Evolutionary conservation across 1,140 invertebrate genomes (phyloP), one percentile per base, ranked within the genome.

Genomic region (Phymorhynchus buccinoides): DNA sequence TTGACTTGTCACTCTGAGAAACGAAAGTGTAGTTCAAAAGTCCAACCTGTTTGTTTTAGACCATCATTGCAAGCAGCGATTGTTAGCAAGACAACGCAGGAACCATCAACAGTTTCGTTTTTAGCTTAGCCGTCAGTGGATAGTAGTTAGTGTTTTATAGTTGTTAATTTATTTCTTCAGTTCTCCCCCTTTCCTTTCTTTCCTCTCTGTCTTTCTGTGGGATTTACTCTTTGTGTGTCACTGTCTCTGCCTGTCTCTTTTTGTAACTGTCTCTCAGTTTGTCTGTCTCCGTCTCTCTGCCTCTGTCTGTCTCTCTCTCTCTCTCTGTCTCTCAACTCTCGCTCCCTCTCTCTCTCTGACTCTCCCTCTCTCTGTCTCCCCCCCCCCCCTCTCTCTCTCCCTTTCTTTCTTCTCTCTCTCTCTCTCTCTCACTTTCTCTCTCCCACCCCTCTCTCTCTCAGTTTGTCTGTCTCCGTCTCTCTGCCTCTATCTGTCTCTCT

Each of bases 221-320:
- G 68, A 14, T 39, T 27, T 16, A 37, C 44, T 71, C 7, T 71
- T 22, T n/a, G 2, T 83, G 22, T 71, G 27, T 83, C 82, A 71
- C 16, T 39, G 18, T 71, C 39, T 83, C 66, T 83, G 41, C 30
- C 7, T 48, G 41, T 42, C 9, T 1, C 7, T 42, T n/a, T 48
- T 27, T 62, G n/a, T 81, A 30, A 30, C 22, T 42, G 30, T 56
- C 9, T 48, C n/a, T 48, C 7, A 1, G 42, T 30, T 1, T 48
- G n/a, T 66, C 9, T 62, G 35, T 27, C 22, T 82, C 32, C 66
- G 7, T 66, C 80, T 1, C 3, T 82, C 48, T 62, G 18, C 66
- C 52, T 68, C 80, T 78, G 4, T 82, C 32, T 35, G 14, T 75
- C 16, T 82, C 27, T 85, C 35, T 77, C 9, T 82, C 30, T 80